These are phyloP conservation scores for Hydrophis major DNA, from an alignment of 2,797 vertebrate genomes.

Conservation along the genomic window DNA sequence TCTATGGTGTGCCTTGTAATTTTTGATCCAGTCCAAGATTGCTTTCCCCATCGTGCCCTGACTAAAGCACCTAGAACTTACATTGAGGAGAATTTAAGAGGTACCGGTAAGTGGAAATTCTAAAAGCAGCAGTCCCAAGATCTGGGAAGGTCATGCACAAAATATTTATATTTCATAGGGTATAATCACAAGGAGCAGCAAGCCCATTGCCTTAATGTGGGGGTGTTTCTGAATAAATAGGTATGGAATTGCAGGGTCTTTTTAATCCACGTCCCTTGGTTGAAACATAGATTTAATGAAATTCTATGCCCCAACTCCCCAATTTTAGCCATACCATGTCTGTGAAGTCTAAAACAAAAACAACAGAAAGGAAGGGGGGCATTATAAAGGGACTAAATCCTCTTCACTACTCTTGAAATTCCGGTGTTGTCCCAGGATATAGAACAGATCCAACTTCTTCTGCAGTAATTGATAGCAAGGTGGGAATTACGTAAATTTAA, in stretches of 20 bases:
- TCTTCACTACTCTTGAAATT: neutral
- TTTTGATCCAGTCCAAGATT: neutral
- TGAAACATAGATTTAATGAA: neutral
- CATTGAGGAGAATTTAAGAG: neutral
- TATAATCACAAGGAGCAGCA: neutral
- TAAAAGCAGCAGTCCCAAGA: neutral
- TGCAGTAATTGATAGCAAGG: neutral
- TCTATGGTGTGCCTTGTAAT: neutral
- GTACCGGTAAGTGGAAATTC: neutral
- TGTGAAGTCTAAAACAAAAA: neutral
- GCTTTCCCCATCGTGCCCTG: neutral
- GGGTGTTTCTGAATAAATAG: neutral
- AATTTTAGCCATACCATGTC: neutral
- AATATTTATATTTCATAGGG: neutral
- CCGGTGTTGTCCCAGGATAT: neutral
- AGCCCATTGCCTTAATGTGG: neutral
- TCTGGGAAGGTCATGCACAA: neutral
- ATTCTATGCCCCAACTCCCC: neutral
- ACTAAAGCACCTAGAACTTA: neutral
- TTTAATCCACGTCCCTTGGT: neutral
- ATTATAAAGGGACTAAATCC: neutral
- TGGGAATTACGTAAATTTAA: neutral
- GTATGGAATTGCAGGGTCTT: neutral
- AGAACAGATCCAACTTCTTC: neutral
- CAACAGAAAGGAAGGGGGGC: neutral